Percentiles rank a stretch among this genome's conserved stretches.
Evolutionary conservation across 2,797 vertebrate species (phyloP).

Genomic region (Thaleichthys pacificus): DNA sequence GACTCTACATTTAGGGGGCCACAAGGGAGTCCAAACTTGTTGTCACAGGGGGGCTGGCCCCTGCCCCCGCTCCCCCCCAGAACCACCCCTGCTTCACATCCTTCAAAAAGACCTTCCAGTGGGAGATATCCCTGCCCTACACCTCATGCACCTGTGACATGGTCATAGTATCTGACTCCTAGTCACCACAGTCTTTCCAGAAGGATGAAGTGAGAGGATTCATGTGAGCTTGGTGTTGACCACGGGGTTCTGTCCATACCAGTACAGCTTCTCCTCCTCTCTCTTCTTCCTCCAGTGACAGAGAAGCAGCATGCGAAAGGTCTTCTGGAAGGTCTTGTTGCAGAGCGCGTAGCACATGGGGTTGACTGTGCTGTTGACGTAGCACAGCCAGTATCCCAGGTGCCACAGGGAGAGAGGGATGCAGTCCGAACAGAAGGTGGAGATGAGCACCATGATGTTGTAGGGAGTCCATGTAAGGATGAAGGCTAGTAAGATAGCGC

Average conservation of each 20-base stretch:
- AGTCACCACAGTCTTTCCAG: slow-evolving; percentile 10
- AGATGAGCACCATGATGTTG: slow-evolving; percentile 98
- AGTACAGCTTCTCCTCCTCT: slow-evolving; percentile 87
- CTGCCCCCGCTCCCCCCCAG: too few relatives aligned
- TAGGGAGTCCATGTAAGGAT: slow-evolving; percentile 99
- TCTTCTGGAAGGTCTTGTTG: slow-evolving; percentile 98
- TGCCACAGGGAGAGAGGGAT: slow-evolving; percentile 94
- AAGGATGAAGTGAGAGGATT: slow-evolving; percentile 26
- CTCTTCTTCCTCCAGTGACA: slow-evolving; percentile 93
- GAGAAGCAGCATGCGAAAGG: slow-evolving; percentile 93
- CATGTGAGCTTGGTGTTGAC: slow-evolving; percentile 70
- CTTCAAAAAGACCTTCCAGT: neutral
- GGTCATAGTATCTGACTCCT: slow-evolving; percentile 21
- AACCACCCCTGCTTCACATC: too few relatives aligned
- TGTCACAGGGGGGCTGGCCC: too few relatives aligned
- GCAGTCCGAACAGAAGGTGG: slow-evolving; percentile 96
- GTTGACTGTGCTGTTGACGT: slow-evolving; percentile 98
- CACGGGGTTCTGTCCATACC: slow-evolving; percentile 83
- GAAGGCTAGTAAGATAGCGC: slow-evolving; percentile 95
- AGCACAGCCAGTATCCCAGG: slow-evolving; percentile 97
- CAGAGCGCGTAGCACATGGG: slow-evolving; percentile 98
- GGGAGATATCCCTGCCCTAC: neutral
- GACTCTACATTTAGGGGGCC: too few relatives aligned
- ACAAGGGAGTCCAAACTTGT: too few relatives aligned
- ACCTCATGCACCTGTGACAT: neutral